These are phyloP conservation scores for Rhodinocichla rosea DNA, from an alignment of 2,113 vertebrate genomes.

Conservation along the genomic window DNA sequence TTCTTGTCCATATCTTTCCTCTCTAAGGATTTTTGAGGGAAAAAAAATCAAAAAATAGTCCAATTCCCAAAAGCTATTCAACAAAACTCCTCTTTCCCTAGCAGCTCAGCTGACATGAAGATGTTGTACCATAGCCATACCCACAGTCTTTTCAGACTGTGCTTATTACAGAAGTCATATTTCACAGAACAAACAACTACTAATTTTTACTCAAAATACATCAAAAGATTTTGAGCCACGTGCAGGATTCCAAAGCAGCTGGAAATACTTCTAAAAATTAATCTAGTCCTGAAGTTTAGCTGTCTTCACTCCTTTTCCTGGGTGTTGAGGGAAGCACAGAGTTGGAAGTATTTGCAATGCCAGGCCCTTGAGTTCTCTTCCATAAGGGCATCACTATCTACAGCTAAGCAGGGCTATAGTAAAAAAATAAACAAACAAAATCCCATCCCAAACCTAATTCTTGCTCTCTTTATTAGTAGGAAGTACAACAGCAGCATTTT, in stretches of 20 bases:
- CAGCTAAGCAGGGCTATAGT: not conserved
- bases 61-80: not conserved
- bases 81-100: not conserved
- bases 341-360: not conserved
- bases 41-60: not conserved
- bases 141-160: not conserved
- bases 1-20: not conserved
- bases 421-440: not conserved
- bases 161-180: not conserved
- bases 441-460: not conserved
- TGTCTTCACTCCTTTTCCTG: not conserved
- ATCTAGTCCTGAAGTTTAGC: not conserved
- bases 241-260: not conserved
- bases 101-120: not conserved
- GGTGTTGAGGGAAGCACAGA: not conserved
- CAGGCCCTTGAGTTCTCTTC: not conserved
- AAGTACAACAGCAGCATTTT: not conserved
- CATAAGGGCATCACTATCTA: not conserved
- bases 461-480: not conserved
- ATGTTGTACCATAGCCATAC: not conserved
- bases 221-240: not conserved
- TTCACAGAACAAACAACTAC: not conserved
- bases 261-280: not conserved
- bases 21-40: not conserved
- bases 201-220: not conserved